These are phyloP conservation scores for Cryptus viduatorius DNA, from an alignment of 2,888 invertebrate species.

Conservation along the genomic window DNA sequence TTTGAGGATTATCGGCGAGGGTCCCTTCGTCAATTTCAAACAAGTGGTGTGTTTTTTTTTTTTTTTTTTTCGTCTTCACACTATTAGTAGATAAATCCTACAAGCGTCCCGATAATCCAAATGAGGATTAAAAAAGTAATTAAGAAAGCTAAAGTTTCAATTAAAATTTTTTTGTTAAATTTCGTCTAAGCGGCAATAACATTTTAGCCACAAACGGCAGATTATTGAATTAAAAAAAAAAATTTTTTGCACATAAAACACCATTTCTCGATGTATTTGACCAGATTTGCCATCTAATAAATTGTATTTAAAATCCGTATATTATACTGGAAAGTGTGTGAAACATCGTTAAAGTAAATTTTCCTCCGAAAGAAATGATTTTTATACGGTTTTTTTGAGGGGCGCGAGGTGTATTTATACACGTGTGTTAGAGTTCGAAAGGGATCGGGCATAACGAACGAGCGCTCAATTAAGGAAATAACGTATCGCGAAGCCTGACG, in stretches of 20 bases:
- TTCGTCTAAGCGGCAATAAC: neutral
- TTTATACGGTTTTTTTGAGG: neutral
- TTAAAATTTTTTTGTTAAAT: slow-evolving; percentile 13
- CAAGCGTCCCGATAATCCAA: slow-evolving; percentile 28
- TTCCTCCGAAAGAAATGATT: neutral
- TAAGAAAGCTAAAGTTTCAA: neutral
- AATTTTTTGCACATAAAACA: no score
- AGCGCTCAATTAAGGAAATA: slow-evolving; percentile 84
- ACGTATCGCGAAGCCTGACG: slow-evolving; percentile 80
- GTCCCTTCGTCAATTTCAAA: slow-evolving; percentile 54
- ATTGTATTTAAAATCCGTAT: no score
- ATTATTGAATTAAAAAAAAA: no score
- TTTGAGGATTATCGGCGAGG: slow-evolving; percentile 61
- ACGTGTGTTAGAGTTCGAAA: slow-evolving; percentile 26
- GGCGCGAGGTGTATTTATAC: slow-evolving; percentile 1
- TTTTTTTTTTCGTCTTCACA: neutral
- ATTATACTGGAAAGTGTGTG: no score
- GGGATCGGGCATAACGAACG: slow-evolving; percentile 62
- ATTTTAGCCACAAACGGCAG: no score
- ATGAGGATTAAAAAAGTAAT: slow-evolving; percentile 8
- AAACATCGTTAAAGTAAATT: no score
- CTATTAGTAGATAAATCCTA: slow-evolving; percentile 4
- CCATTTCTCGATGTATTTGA: no score
- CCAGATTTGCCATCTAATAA: no score
- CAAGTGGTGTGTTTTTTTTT: slow-evolving; percentile 19